Conservation (phyloP, 2,113 vertebrate genomes). For the Atlantisia rogersi region DNA sequence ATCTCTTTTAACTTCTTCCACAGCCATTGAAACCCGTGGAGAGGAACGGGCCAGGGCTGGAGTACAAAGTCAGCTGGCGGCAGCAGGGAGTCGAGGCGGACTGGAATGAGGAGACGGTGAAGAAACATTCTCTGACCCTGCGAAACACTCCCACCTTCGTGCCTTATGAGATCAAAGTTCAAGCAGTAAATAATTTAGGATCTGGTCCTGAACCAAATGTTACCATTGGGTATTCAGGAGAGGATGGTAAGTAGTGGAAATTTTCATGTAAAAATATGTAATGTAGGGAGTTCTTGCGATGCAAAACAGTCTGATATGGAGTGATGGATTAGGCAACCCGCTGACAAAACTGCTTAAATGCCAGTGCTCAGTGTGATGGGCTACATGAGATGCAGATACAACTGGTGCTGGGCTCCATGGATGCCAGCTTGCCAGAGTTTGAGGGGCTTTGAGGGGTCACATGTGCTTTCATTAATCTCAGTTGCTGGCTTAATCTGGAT, state of each 20-base stretch:
- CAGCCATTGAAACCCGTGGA: conserved; percentile 88
- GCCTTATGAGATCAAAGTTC: conserved; percentile 92
- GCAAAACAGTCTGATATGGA: fast-evolving
- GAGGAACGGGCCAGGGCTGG: conserved; percentile 89
- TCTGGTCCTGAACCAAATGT: conserved; percentile 85
- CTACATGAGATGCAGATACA: fast-evolving
- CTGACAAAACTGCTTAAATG: background rate
- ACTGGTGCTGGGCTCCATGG: background rate
- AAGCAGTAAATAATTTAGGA: conserved; percentile 87
- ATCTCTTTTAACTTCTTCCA: background rate
- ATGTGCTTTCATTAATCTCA: background rate
- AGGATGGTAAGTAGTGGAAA: conserved; percentile 86
- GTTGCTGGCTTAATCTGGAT: background rate
- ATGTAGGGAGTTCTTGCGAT: background rate
- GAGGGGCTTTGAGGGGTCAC: background rate
- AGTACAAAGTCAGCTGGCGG: conserved; percentile 91
- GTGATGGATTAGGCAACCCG: background rate
- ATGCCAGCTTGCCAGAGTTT: background rate
- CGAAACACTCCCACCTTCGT: conserved; percentile 88
- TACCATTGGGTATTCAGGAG: conserved; percentile 87
- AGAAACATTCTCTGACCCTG: conserved; percentile 86
- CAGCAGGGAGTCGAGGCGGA: conserved; percentile 77
- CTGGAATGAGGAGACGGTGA: conserved; percentile 88
- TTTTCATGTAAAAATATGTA: fast-evolving
- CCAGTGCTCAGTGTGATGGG: background rate